Evolutionary conservation across 2,797 vertebrate species (phyloP), one percentile per base, ranked within the genome.

Genomic region (Hipposideros larvatus): DNA sequence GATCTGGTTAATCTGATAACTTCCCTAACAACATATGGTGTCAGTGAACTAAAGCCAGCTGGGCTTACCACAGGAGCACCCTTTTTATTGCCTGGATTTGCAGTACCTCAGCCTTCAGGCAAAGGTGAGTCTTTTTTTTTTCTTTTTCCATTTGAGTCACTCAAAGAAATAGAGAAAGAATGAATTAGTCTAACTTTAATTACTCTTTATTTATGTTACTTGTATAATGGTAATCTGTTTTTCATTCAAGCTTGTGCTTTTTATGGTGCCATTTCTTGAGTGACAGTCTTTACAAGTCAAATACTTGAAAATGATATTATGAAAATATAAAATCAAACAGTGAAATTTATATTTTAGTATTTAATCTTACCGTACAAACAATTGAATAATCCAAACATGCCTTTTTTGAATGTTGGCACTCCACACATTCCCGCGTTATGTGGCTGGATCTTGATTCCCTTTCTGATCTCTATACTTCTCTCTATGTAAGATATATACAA

Each of bases 1-100:
- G 99, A 99, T 95, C 98, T 99, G 85, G 99, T 99, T 83, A 99
- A 99, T 98, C 98, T 99, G 98, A 99, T 99, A 98, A 99, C 99
- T 82, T 99, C 99, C 91, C 98, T 99, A 96, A 99, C 99, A 98
- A 99, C 99, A 0, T 99, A 99, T 0, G 99, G 99, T 14, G 99
- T 99, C 97, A 99, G 96, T 41, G 99, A 99, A 97, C 98, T 99
- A 93, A 99, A 99, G 97, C 99, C 99, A 3, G 99, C 99, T 28
- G 99, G 99, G 22, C 98, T 99, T 98, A 99, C 99, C 24, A 99
- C 99, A 0, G 99, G 99, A 34, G 99, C 99, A 21, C 99, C 99
- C 93, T 99, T 99, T 98, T 98, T 99, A 22, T 98, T 99, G 89
- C 99, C 99, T 22, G 99, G 99, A 28, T 99, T 99, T 94, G 98